Evolutionary conservation across 2,113 vertebrate species (phyloP).

Genomic region (Cyanoderma ruficeps): DNA sequence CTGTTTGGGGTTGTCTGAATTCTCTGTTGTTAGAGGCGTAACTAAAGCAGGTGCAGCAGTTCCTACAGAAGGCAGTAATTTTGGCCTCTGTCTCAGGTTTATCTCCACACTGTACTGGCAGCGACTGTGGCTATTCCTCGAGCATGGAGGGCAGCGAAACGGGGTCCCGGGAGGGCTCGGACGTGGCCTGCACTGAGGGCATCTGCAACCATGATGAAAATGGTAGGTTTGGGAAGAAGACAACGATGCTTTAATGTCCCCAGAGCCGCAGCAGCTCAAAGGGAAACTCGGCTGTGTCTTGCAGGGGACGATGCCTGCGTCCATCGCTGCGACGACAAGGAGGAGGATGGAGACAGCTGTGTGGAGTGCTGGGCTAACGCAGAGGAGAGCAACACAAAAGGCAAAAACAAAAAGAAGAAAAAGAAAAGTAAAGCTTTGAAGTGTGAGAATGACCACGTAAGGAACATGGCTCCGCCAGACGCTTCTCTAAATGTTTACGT

Average conservation of each 20-base stretch:
- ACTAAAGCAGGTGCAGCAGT: neutral
- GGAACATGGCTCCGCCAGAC: neutral
- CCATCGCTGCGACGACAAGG: conserved; percentile 86
- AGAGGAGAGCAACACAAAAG: conserved; percentile 82
- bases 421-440: conserved; percentile 86
- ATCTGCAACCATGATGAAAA: conserved; percentile 95
- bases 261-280: neutral
- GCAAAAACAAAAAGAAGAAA: conserved; percentile 97
- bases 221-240: conserved; percentile 73
- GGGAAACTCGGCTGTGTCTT: neutral
- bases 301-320: conserved; percentile 82
- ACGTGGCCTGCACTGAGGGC: conserved; percentile 94
- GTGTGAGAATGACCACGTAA: conserved; percentile 83
- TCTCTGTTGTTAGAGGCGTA: neutral
- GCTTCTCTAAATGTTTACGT: fast-evolving
- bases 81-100: conserved; percentile 74
- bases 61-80: neutral
- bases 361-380: conserved; percentile 92
- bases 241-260: neutral
- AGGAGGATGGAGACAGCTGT: conserved; percentile 91
- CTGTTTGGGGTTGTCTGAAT: neutral
- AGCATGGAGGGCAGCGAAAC: conserved; percentile 95
- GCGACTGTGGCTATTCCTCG: conserved; percentile 95
- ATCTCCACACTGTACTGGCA: conserved; percentile 87
- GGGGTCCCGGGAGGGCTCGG: conserved; percentile 91